Evolutionary conservation across 2,888 invertebrate genomes (phyloP), one percentile per base, ranked within the genome.

Genomic region (Merodon equestris): DNA sequence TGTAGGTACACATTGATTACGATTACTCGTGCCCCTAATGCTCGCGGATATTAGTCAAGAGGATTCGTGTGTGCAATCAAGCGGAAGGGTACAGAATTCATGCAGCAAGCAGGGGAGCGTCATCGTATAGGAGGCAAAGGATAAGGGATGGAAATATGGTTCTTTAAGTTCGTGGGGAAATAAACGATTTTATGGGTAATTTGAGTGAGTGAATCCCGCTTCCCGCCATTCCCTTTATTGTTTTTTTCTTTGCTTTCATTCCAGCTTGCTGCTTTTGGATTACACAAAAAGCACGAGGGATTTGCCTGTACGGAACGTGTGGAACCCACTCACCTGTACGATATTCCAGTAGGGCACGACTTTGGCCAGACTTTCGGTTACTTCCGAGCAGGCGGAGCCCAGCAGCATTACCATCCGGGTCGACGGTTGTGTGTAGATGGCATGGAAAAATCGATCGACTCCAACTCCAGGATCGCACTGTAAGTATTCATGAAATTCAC

Each of bases 321-420:
- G 27, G 34, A 27, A 64, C 64, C 17, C 48, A 82, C 84, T 86
- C 87, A 95, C 96, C 92, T 97, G 95, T 9, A 97, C 93, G 83
- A 97, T 94, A 87, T 96, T 97, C 96, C 96, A 97, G 86, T 96
- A 96, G 4, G 96, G 95, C 27, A 96, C 96, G 67, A 97, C 94
- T 90, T 96, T 95, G 36, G 96, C 97, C 79, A 97, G 91, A 85
- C 95, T 95, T 89, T 97, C 96, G 0, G 96, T 96, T 64, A 97
- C 97, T 85, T 96, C 96, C 0, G 96, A 96, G 87, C 96, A 96
- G 2, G 96, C 94, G 0, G 95, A 93, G n/a, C 97, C 97, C 64
- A 97, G 90, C 58, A 97, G 90, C 91, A 95, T 93, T 79, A 94
- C 91, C 92, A 96, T 94, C 57, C 93, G 88, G 1, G 94, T 92